These are phyloP conservation scores for Drosophila paulistorum DNA, from an alignment of 1,140 invertebrate genomes.

Conservation along the genomic window DNA sequence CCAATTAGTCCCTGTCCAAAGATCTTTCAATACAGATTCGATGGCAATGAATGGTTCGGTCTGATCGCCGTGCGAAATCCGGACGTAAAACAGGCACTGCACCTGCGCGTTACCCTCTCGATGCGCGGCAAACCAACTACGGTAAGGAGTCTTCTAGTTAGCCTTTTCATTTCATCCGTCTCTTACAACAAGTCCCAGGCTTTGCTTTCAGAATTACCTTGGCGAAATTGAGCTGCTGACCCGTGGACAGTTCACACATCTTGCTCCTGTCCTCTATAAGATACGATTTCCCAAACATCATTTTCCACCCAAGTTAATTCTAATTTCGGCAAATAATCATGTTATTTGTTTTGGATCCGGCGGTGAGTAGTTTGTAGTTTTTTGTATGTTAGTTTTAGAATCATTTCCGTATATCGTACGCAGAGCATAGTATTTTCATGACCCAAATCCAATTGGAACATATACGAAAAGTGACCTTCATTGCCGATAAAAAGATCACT, in stretches of 20 bases:
- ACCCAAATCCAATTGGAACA: conserved; percentile 80
- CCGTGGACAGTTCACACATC: conserved; percentile 62
- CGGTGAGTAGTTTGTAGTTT: conserved; percentile 34
- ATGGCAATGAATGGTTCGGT: conserved; percentile 77
- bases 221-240: conserved; percentile 78
- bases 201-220: conserved; percentile 61
- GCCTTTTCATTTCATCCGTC: too few species aligned
- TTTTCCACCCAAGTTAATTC: conserved; percentile 73
- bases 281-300: conserved; percentile 74
- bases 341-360: conserved; percentile 70
- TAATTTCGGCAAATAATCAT: conserved; percentile 70
- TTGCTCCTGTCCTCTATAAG: conserved; percentile 69
- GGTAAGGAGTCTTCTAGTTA: conserved; percentile 23
- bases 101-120: conserved; percentile 73
- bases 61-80: conserved; percentile 68
- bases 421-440: conserved; percentile 78
- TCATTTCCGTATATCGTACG: background rate
- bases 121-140: conserved; percentile 79
- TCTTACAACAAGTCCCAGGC: background rate
- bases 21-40: conserved; percentile 78
- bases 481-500: conserved; percentile 50
- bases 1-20: conserved; percentile 79
- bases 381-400: background rate
- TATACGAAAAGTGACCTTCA: conserved; percentile 72
- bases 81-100: conserved; percentile 56